Conservation (phyloP, 1,140 invertebrate genomes). For the Drosophila pandora region DNA sequence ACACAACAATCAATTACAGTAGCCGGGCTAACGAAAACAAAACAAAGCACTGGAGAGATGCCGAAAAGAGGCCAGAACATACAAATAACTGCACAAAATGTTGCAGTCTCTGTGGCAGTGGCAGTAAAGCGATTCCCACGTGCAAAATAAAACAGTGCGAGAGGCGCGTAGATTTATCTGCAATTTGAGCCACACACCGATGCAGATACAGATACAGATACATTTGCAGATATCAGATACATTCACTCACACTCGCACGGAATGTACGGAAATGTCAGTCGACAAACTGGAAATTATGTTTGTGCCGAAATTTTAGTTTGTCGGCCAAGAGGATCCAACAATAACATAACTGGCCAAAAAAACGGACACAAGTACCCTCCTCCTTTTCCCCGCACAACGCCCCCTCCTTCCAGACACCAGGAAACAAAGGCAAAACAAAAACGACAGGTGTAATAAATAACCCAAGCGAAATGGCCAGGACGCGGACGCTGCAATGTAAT, state of each 20-base stretch:
- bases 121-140: constrained; percentile 61
- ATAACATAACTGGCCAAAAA: constrained; percentile 48
- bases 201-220: constrained; percentile 43
- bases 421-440: constrained; percentile 56
- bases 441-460: constrained; percentile 82
- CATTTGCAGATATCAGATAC: constrained; percentile 1
- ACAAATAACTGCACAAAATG: constrained; percentile 56
- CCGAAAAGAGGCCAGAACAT: constrained; percentile 31
- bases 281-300: constrained; percentile 80
- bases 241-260: constrained; percentile 9
- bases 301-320: constrained; percentile 75
- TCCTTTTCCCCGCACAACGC: background rate
- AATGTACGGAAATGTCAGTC: constrained; percentile 72
- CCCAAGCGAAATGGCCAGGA: constrained; percentile 55
- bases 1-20: constrained; percentile 72
- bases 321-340: constrained; percentile 43
- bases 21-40: constrained; percentile 42
- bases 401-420: constrained; percentile 17
- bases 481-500: constrained; percentile 55
- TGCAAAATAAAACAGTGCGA: constrained; percentile 74
- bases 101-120: constrained; percentile 9
- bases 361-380: constrained; percentile 15
- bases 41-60: constrained; percentile 43
- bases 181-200: constrained; percentile 46
- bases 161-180: constrained; percentile 76